Conservation (phyloP, 1,140 invertebrate genomes). For the Bathynomus jamesi region DNA sequence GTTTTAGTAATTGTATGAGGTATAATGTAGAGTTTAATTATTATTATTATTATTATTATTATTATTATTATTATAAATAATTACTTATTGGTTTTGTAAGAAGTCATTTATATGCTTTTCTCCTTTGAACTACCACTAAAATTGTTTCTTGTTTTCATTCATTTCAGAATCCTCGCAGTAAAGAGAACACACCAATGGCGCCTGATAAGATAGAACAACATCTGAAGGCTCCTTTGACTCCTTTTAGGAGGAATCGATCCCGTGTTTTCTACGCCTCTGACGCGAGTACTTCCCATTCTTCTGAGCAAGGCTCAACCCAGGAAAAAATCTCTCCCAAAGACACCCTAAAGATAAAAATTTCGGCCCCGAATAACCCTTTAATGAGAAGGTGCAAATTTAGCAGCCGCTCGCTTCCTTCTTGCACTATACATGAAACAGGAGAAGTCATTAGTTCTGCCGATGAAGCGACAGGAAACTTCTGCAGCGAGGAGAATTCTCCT, state of each 20-base stretch:
- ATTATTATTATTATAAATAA: too few species aligned
- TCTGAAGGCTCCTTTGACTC: neutral
- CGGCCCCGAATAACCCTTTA: neutral
- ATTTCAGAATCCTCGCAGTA: too few species aligned
- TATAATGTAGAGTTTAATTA: too few species aligned
- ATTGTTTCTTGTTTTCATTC: too few species aligned
- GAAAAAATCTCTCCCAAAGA: neutral
- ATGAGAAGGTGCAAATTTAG: neutral
- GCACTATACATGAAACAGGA: neutral
- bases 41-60: too few species aligned
- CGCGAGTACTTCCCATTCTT: neutral
- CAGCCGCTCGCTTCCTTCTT: neutral
- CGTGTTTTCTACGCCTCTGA: neutral
- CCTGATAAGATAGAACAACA: neutral
- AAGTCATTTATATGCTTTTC: too few species aligned
- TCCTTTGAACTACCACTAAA: too few species aligned
- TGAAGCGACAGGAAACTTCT: neutral
- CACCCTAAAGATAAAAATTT: neutral
- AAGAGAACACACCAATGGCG: too few species aligned
- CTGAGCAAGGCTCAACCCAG: neutral
- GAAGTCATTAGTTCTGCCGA: neutral
- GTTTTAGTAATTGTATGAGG: too few species aligned
- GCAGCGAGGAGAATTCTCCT: neutral
- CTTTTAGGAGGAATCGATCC: neutral
- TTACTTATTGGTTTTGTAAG: too few species aligned